Conservation (phyloP, 2,113 vertebrate genomes). For the Myotis yumanensis region DNA sequence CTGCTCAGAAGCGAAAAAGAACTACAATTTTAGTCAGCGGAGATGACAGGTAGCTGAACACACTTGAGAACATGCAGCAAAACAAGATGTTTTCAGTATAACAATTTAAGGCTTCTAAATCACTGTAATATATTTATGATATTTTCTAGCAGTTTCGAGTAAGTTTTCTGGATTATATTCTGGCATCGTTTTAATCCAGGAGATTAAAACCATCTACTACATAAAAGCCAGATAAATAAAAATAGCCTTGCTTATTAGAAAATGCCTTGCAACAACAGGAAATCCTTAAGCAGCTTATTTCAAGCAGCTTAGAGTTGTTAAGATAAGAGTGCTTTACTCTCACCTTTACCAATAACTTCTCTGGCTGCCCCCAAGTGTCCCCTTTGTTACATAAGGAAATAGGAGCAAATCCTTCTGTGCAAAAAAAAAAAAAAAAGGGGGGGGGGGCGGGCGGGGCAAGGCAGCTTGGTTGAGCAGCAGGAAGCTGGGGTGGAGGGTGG, state of each 20-base stretch:
- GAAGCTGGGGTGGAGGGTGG: not conserved
- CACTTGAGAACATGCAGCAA: not conserved
- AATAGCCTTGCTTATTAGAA: slow-evolving; percentile 51
- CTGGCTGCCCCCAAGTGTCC: not conserved
- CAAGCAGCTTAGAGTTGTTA: slow-evolving; percentile 64
- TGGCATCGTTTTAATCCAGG: slow-evolving; percentile 32
- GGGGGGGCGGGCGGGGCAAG: accelerated
- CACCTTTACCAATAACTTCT: slow-evolving; percentile 53
- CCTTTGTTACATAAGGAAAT: not conserved
- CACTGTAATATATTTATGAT: not conserved
- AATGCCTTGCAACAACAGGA: slow-evolving; percentile 61
- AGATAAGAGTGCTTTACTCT: not conserved
- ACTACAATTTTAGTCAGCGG: not conserved
- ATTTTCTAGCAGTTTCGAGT: slow-evolving; percentile 51
- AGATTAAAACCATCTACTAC: slow-evolving; percentile 65
- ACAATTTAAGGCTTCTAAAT: slow-evolving; percentile 43
- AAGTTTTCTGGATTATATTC: slow-evolving; percentile 54
- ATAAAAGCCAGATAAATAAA: slow-evolving; percentile 62
- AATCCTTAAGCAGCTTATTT: slow-evolving; percentile 73
- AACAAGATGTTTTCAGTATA: not conserved
- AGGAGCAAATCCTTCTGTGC: not conserved
- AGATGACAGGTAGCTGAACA: not conserved
- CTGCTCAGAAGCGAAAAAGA: not conserved
- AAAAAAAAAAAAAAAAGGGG: no score
- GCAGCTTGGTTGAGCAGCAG: not conserved